Evolutionary conservation across 2,888 invertebrate species (phyloP).

Genomic region (Caenorhabditis sp.): DNA sequence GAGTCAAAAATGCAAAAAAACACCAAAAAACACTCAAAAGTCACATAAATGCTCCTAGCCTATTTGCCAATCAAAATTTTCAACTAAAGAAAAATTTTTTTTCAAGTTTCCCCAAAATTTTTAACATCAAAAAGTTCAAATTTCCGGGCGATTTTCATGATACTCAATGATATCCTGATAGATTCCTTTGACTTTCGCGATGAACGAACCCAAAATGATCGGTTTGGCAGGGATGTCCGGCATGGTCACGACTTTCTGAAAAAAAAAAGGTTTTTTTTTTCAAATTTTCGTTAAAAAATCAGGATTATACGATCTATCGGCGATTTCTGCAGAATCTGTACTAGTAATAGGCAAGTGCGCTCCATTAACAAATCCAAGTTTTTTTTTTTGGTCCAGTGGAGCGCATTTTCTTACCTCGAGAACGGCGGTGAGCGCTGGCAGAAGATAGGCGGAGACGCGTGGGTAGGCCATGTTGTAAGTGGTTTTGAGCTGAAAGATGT

Average conservation of each 20-base stretch:
- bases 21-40: too few species aligned
- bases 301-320: too few species aligned
- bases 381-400: neutral
- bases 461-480: slow-evolving; percentile 59
- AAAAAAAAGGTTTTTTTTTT: neutral
- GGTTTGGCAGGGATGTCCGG: slow-evolving; percentile 33
- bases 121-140: slow-evolving; percentile 6
- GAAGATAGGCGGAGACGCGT: slow-evolving; percentile 59
- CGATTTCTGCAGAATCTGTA: too few species aligned
- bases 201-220: slow-evolving; percentile 18
- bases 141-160: slow-evolving; percentile 36
- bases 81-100: too few species aligned
- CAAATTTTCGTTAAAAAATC: neutral
- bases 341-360: too few species aligned
- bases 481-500: slow-evolving; percentile 44
- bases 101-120: too few species aligned
- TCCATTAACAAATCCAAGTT: too few species aligned
- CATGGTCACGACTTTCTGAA: slow-evolving; percentile 53
- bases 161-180: slow-evolving; percentile 46
- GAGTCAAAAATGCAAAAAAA: too few species aligned
- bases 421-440: slow-evolving; percentile 49
- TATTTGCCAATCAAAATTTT: too few species aligned
- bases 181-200: slow-evolving; percentile 54
- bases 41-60: too few species aligned
- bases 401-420: slow-evolving; percentile 36